A percentile compares a stretch with the other conserved stretches of the same genome.
Evolutionary conservation across 1,140 invertebrate genomes (phyloP).

Genomic region (Delia radicum): DNA sequence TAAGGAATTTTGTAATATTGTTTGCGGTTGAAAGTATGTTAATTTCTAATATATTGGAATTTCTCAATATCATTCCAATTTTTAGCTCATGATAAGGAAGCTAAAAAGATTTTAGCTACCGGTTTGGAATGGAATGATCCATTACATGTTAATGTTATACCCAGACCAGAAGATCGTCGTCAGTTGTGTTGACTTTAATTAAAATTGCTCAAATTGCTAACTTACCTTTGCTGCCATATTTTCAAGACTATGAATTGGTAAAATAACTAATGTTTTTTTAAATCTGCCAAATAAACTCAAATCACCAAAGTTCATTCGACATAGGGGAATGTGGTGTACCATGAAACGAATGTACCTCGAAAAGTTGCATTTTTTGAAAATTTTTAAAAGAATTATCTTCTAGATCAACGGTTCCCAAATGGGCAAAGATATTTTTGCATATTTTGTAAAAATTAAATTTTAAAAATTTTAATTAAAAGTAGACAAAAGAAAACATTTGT

Average conservation of each 20-base stretch:
- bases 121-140: conserved; percentile 67
- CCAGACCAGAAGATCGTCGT: conserved; percentile 64
- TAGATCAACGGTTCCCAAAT: no score
- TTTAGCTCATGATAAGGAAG: background rate
- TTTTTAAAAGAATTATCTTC: no score
- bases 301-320: no score
- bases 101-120: conserved; percentile 49
- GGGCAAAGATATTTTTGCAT: no score
- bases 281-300: no score
- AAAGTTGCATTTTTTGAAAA: no score
- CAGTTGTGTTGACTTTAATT: conserved; percentile 63
- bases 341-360: no score
- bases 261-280: conserved; percentile 12
- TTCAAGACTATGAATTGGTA: conserved; percentile 75
- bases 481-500: no score
- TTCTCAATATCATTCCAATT: background rate
- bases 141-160: conserved; percentile 62
- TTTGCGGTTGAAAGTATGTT: conserved; percentile 62
- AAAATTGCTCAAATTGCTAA: conserved; percentile 64
- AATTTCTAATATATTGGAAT: background rate
- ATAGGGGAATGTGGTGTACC: no score
- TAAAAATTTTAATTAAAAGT: no score
- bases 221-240: conserved; percentile 66
- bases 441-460: no score
- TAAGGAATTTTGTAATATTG: conserved; percentile 68